Evolutionary conservation across 2,888 invertebrate species (phyloP), one percentile per base, ranked within the genome.

Genomic region (Oscheius onirici): DNA sequence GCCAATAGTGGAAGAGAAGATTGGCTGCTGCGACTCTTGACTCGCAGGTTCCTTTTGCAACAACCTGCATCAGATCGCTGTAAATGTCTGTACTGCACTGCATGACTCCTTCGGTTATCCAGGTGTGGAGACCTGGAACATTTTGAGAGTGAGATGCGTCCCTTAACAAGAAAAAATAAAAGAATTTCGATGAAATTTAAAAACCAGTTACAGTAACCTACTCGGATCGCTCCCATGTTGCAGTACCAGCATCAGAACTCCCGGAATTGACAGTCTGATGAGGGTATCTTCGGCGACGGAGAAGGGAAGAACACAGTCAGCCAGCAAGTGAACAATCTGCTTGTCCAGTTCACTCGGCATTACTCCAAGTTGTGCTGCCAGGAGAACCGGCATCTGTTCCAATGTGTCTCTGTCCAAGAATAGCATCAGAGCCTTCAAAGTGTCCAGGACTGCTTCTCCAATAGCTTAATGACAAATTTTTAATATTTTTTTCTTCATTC

Each of bases 1-100:
- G 99, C 97, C 97, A 99, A 89, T 99, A 99, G 90, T 97, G 95
- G 90, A 99, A 97, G 60, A 99, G 91, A 46, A 99, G 91, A 89
- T 97, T 95, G 66, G 95, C 95, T 1, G 97, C 97, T 0, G 95
- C 95, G n/a, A 94, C 92, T 63, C 96, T 90, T 0, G 97, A 94
- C 63, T 93, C 93, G 77, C 94, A 92, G 0, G 97, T 96, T 54
- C 99, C 99, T 89, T 97, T 79, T 2, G 79, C 74, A 10, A 77
- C 46, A 17, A 72, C 72, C 24, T 80, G 77, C 40, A 79, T 67
- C 0, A 81, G 66, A 60, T 80, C 81, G n/a, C 69, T 68, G 61
- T 95, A 93, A 13, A 96, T 92, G 78, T 93, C 92, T 80, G 92
- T 92, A 89, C 96, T 96, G 85, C 95, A 91, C 1, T 94, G 93